Conservation (phyloP, 1,140 invertebrate genomes). For the Drosophila lacteicornis region DNA sequence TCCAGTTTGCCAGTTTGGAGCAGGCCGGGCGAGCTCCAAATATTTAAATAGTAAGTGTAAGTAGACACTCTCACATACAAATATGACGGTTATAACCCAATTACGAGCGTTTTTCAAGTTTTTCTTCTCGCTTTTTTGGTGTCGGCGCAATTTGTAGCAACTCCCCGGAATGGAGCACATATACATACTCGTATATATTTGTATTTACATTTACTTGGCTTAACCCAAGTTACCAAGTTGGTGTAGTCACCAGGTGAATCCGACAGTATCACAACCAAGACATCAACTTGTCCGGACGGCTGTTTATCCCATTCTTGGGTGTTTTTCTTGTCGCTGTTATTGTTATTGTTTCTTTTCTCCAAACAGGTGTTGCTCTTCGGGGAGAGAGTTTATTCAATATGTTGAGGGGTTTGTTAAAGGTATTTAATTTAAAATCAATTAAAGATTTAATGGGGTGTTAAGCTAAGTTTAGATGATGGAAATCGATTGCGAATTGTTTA, state of each 20-base stretch:
- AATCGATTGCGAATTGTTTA: neutral
- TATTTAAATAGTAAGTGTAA: conserved; percentile 48
- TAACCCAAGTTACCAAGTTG: conserved; percentile 27
- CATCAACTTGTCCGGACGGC: conserved; percentile 47
- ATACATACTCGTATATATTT: neutral
- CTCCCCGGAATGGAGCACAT: conserved; percentile 23
- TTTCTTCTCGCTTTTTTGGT: conserved; percentile 59
- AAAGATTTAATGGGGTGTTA: neutral
- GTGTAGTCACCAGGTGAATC: conserved; percentile 53
- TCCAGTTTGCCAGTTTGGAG: conserved; percentile 17
- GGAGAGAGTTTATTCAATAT: conserved; percentile 18
- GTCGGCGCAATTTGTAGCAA: conserved; percentile 67
- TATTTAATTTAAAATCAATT: neutral
- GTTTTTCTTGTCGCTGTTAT: conserved; percentile 30
- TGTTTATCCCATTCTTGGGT: conserved; percentile 51
- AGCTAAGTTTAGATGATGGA: neutral
- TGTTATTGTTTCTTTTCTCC: conserved; percentile 25
- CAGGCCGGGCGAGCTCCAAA: conserved; percentile 23
- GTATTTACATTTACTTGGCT: conserved; percentile 4
- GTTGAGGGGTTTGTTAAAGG: conserved; percentile 13
- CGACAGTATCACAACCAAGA: conserved; percentile 55
- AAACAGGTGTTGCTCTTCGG: conserved; percentile 37
- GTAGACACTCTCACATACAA: conserved; percentile 47
- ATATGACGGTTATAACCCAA: conserved; percentile 79
- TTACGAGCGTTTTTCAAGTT: conserved; percentile 71